Conservation (phyloP, 2,113 vertebrate genomes). For the Psammodynastes pulverulentus region DNA sequence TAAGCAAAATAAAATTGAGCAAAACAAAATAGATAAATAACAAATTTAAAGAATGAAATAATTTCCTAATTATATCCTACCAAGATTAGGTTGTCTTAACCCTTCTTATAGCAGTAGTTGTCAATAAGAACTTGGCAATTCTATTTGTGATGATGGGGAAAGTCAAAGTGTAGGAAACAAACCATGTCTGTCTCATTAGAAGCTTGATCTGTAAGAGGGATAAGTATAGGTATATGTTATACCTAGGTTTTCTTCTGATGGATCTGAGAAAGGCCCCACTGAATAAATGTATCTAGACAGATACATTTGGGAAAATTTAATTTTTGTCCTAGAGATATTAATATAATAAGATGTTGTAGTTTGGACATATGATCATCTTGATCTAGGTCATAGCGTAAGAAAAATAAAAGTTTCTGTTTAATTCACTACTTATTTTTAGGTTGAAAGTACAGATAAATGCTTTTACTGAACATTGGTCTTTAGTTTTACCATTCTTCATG, state of each 20-base stretch:
- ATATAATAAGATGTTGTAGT: background rate
- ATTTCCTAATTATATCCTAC: background rate
- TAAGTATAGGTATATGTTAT: background rate
- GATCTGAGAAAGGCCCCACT: background rate
- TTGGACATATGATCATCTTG: background rate
- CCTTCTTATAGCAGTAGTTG: background rate
- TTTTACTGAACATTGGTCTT: background rate
- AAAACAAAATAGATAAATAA: background rate
- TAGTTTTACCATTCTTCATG: background rate
- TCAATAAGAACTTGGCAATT: background rate
- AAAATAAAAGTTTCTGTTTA: background rate
- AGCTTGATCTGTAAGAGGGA: background rate
- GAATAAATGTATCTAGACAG: too few relatives aligned
- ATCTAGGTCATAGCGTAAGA: background rate
- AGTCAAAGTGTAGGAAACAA: background rate
- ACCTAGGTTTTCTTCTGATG: background rate
- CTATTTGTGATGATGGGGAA: background rate
- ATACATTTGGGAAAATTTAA: background rate
- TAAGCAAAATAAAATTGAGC: background rate
- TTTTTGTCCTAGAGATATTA: background rate
- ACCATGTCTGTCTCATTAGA: background rate
- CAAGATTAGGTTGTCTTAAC: background rate
- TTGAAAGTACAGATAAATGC: background rate
- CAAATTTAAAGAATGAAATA: background rate
- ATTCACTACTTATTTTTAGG: background rate